A percentile compares a stretch with the other conserved stretches of the same genome.
Conservation (phyloP, 2,113 vertebrate species). For the Candoia aspera region DNA sequence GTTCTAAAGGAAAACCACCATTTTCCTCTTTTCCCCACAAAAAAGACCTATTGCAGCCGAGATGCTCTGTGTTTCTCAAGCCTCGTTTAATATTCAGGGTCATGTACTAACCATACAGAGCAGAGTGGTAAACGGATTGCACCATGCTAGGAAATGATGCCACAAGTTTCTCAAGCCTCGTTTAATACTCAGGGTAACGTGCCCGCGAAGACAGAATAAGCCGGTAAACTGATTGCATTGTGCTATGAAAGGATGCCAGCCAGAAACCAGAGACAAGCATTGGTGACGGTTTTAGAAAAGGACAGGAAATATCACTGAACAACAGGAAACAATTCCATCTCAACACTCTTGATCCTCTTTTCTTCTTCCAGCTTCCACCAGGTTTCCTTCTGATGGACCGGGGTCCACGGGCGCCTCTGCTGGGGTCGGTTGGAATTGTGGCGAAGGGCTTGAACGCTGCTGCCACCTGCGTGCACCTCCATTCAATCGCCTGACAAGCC, state of each 20-base stretch:
- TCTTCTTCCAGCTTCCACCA: constrained; percentile 38
- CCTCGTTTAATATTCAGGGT: not conserved
- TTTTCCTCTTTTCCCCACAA: rapidly evolving
- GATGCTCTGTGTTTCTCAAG: not conserved
- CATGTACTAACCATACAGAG: not conserved
- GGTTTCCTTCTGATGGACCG: not conserved
- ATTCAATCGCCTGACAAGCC: not conserved
- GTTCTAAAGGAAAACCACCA: not conserved
- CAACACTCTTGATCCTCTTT: constrained; percentile 40
- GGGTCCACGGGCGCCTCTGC: not conserved
- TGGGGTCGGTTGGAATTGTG: not conserved
- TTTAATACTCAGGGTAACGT: not conserved
- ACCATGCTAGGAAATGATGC: not conserved
- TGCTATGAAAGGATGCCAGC: not conserved
- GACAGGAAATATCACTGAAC: constrained; percentile 63
- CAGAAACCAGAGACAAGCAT: not conserved
- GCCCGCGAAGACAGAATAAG: not conserved
- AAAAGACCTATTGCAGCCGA: not conserved
- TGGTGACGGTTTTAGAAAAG: constrained; percentile 2
- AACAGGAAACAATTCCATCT: constrained; percentile 66
- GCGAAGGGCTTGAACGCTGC: not conserved
- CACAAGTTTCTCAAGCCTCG: not conserved
- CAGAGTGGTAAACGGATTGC: not conserved
- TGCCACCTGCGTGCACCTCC: rapidly evolving
- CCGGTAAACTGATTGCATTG: not conserved